phyloP scores from a whole-genome alignment of 2,888 invertebrate species.

The Drosophila pseudotalamancana region DNA sequence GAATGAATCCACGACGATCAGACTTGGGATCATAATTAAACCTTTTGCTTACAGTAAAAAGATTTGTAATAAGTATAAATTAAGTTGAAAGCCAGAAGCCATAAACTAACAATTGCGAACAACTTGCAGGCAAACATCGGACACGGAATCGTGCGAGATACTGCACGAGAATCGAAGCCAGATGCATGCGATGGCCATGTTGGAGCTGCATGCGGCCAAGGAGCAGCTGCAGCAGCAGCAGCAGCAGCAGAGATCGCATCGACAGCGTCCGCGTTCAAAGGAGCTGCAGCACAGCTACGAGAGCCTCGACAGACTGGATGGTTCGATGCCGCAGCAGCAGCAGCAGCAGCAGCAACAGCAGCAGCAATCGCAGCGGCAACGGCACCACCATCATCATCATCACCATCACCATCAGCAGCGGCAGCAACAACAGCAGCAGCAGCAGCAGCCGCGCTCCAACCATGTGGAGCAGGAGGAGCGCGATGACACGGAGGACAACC shows the following conservation, averaged over 20 bases:
- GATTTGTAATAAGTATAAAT: background rate
- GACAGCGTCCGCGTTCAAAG: conserved; percentile 82
- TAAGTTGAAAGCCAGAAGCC: background rate
- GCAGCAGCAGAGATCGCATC: conserved; percentile 79
- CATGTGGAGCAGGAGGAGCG: conserved; percentile 78
- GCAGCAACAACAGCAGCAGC: conserved; percentile 68
- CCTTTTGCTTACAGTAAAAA: background rate
- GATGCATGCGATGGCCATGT: conserved; percentile 73
- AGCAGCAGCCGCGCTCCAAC: conserved; percentile 68
- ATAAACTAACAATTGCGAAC: background rate
- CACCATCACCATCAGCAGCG: conserved; percentile 62
- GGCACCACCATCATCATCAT: conserved; percentile 66
- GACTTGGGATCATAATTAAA: background rate
- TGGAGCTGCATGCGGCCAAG: conserved; percentile 69
- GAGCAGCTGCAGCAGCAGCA: conserved; percentile 76
- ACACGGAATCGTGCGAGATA: conserved; percentile 84
- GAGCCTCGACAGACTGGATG: conserved; percentile 81
- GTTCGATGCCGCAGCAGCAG: conserved; percentile 34
- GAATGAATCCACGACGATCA: too few species aligned
- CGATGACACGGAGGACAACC: conserved; percentile 83
- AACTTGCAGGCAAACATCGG: conserved; percentile 83
- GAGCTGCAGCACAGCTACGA: conserved; percentile 83
- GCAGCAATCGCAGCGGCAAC: conserved; percentile 45
- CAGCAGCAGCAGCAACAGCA: conserved; percentile 47
- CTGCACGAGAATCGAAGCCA: conserved; percentile 83